Evolutionary conservation across 2,888 invertebrate genomes (phyloP), one percentile per base, ranked within the genome.

Genomic region (Lasioglossum figueresi): DNA sequence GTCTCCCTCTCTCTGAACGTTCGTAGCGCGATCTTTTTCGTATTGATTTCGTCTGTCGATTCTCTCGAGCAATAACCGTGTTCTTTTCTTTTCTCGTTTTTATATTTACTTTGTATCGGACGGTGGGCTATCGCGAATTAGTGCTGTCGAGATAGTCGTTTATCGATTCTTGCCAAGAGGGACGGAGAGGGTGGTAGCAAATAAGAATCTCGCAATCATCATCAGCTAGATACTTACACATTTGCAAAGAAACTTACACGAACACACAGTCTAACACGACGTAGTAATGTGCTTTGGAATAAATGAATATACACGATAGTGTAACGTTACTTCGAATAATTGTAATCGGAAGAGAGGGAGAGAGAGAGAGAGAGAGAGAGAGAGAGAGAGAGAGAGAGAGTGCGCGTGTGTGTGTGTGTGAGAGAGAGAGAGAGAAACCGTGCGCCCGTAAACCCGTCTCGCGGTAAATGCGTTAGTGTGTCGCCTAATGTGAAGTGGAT

Each of bases 231-330:
- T 89, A 89, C 76, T 89, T 89, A 89, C 89, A 89, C 89, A 86
- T 89, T 89, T 89, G 85, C 88, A 88, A 87, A 83, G 4, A 16
- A 45, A 80, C 75, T 84, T 76, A 85, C 85, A 81, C 63, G 66
- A n/a, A 80, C 71, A 85, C 83, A 83, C 88, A 81, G 34, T 89
- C 88, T 89, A 89, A 89, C 89, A 86, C 89, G 89, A 89, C 80
- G 89, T 89, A 89, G 89, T 88, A 79, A 89, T 83, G 89, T 89
- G 89, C 89, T 90, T 90, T 79, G 88, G 87, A 87, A 89, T 89
- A 88, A 90, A 90, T 84, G 82, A 89, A 85, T 89, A 87, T 89
- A 89, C 89, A 89, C 88, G 31, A 85, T 89, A 88, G 89, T 83
- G 86, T 83, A 88, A 88, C 82, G 88, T 90, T 90, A 90, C 80